A percentile compares a stretch with the other conserved stretches of the same genome.
These are phyloP conservation scores for Hiodon alosoides DNA, from an alignment of 2,113 vertebrate species.

Conservation along the genomic window DNA sequence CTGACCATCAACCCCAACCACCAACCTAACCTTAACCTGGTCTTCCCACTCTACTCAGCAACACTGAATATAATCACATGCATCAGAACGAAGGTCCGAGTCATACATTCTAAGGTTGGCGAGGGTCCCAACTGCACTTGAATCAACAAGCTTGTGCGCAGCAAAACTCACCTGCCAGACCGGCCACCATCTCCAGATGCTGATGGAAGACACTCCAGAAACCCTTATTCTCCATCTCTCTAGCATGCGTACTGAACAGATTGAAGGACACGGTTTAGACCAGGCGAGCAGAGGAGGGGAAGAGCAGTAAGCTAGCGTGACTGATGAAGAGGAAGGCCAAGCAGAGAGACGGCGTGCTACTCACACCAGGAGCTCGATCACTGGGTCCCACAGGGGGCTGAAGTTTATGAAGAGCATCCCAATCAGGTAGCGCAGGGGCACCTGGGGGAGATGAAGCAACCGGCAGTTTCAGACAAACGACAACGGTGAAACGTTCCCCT, in stretches of 20 bases:
- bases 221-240: conserved; percentile 87
- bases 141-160: neutral
- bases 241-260: conserved; percentile 76
- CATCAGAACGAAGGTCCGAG: too few species aligned
- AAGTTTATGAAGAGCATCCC: conserved; percentile 95
- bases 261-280: conserved; percentile 24
- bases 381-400: conserved; percentile 85
- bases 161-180: conserved; percentile 53
- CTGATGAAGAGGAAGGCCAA: neutral
- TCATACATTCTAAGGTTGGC: too few species aligned
- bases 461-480: neutral
- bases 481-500: too few species aligned
- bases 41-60: too few species aligned
- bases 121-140: neutral
- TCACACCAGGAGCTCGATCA: conserved; percentile 89
- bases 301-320: neutral
- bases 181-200: conserved; percentile 81
- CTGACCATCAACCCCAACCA: neutral
- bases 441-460: conserved; percentile 55
- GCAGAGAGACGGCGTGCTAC: conserved; percentile 33
- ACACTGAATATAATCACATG: too few species aligned
- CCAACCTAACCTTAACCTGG: too few species aligned
- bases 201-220: conserved; percentile 90
- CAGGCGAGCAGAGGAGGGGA: neutral
- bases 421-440: conserved; percentile 86